phyloP scores from a whole-genome alignment of 2,113 vertebrate species.

The Dolichotis patagonum region DNA sequence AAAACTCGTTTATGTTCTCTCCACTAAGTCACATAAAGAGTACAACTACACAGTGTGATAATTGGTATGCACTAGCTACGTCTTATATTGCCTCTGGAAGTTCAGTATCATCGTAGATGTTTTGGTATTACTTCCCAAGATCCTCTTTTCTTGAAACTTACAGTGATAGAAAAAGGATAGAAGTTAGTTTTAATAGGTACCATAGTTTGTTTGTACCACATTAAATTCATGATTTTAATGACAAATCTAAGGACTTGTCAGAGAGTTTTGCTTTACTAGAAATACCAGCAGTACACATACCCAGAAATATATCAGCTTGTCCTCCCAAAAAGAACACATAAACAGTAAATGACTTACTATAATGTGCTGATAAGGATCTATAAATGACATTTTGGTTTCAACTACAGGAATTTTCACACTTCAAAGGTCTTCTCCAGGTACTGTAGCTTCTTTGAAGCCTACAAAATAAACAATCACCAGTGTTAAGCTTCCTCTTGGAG shows the following conservation, averaged over 20 bases:
- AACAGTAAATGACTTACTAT: conserved; percentile 90
- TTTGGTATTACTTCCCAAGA: neutral
- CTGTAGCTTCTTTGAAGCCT: conserved; percentile 68
- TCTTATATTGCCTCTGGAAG: conserved; percentile 44
- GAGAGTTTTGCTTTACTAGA: neutral
- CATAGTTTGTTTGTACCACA: neutral
- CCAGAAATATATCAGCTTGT: neutral
- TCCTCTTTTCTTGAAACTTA: conserved; percentile 6
- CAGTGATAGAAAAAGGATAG: neutral
- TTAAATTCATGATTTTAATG: neutral
- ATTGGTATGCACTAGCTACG: conserved; percentile 70
- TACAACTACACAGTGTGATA: conserved; percentile 13
- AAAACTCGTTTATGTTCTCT: conserved; percentile 6
- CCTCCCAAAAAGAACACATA: neutral
- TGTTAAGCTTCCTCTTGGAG: conserved; percentile 57
- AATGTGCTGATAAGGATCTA: conserved; percentile 94
- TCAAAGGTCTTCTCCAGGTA: conserved; percentile 65
- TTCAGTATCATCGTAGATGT: neutral
- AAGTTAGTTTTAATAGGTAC: neutral
- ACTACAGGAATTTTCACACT: conserved; percentile 72
- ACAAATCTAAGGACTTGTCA: neutral
- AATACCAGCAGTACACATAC: neutral
- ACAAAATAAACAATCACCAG: conserved; percentile 68
- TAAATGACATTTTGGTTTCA: conserved; percentile 89
- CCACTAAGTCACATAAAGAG: neutral